These are phyloP conservation scores for Cheilosia soror DNA, from an alignment of 2,888 invertebrate species.

Conservation along the genomic window DNA sequence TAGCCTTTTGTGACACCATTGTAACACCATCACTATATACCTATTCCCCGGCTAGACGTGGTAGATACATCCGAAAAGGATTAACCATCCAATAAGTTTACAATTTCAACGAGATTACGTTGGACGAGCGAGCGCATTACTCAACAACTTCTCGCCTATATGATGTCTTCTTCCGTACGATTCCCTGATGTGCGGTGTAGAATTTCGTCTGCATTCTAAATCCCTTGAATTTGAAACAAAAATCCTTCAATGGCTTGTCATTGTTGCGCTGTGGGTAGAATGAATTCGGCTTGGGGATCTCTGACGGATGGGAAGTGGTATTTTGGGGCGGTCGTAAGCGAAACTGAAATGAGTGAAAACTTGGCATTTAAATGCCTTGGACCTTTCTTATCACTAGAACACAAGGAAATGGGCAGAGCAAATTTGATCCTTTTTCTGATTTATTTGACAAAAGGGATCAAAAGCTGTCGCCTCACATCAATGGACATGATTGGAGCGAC, in stretches of 20 bases:
- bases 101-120: slow-evolving; percentile 71
- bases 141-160: slow-evolving; percentile 59
- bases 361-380: slow-evolving; percentile 41
- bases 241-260: slow-evolving; percentile 43
- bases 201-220: slow-evolving; percentile 67
- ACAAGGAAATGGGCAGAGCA: neutral
- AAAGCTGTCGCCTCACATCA: slow-evolving; percentile 59
- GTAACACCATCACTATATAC: neutral
- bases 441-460: slow-evolving; percentile 65
- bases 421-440: slow-evolving; percentile 68
- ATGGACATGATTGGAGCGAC: slow-evolving; percentile 10
- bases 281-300: slow-evolving; percentile 17
- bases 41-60: slow-evolving; percentile 38
- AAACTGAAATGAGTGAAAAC: slow-evolving; percentile 24
- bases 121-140: slow-evolving; percentile 56
- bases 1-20: slow-evolving; percentile 60
- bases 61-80: slow-evolving; percentile 52
- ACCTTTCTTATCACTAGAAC: slow-evolving; percentile 43
- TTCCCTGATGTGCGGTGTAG: slow-evolving; percentile 35
- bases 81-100: slow-evolving; percentile 74
- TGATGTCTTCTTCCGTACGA: neutral
- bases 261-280: slow-evolving; percentile 24
- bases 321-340: slow-evolving; percentile 12
- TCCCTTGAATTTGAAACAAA: slow-evolving; percentile 68
- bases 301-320: slow-evolving; percentile 32